A percentile compares a stretch with the other conserved stretches of the same genome.
Evolutionary conservation across 2,113 vertebrate species (phyloP).

Genomic region (Zapus hudsonius): DNA sequence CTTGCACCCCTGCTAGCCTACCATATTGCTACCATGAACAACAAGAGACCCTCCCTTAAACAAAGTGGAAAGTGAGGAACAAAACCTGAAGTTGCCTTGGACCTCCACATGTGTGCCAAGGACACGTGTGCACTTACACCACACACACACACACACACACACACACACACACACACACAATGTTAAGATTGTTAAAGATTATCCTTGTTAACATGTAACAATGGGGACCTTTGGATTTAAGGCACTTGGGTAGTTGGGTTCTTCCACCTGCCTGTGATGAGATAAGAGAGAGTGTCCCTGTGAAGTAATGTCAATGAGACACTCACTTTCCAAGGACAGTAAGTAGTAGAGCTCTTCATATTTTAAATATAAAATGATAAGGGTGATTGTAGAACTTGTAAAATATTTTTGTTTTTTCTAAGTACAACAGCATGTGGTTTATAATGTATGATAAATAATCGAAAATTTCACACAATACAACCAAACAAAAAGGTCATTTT

Average conservation of each 20-base stretch:
- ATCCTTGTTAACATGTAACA: not conserved
- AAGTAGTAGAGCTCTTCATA: not conserved
- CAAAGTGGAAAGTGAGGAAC: too few relatives aligned
- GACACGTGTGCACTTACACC: too few relatives aligned
- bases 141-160: too few relatives aligned
- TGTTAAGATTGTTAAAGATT: not conserved
- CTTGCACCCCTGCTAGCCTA: too few relatives aligned
- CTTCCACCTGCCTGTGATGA: not conserved
- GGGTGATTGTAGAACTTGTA: constrained; percentile 19
- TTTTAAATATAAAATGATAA: not conserved
- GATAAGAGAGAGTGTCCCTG: too few relatives aligned
- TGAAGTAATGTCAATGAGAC: not conserved
- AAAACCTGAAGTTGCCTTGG: too few relatives aligned
- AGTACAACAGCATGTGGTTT: constrained; percentile 21
- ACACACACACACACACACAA: too few relatives aligned
- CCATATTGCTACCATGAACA: too few relatives aligned
- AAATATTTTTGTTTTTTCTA: constrained; percentile 19
- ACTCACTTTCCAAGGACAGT: not conserved
- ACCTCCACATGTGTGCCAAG: too few relatives aligned
- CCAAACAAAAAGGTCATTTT: constrained; percentile 32
- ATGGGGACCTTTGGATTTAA: not conserved
- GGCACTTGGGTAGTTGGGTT: not conserved
- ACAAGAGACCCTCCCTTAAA: too few relatives aligned
- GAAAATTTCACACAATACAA: not conserved
- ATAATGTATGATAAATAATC: constrained; percentile 23